These are phyloP conservation scores for Volucella bombylans DNA, from an alignment of 2,888 invertebrate genomes.

Conservation along the genomic window DNA sequence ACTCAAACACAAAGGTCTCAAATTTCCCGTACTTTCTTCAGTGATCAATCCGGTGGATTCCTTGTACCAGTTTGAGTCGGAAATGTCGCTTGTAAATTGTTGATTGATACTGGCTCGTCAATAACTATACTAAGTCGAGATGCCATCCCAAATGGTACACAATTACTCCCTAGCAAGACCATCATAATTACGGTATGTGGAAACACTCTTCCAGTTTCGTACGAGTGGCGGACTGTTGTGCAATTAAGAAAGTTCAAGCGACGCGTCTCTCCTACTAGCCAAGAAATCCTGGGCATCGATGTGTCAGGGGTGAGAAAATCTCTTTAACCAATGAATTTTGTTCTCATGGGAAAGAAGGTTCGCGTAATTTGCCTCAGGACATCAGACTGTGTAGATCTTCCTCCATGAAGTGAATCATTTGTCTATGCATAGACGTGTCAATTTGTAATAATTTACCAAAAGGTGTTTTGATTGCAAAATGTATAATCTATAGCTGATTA, in stretches of 20 bases:
- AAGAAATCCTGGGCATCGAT: constrained; percentile 4
- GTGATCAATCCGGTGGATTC: neutral
- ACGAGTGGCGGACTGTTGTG: constrained; percentile 8
- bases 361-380: constrained; percentile 8
- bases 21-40: too few relatives aligned
- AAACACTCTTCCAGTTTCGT: constrained; percentile 19
- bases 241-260: constrained; percentile 29
- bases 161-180: constrained; percentile 1
- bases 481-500: constrained; percentile 5
- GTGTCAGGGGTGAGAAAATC: constrained; percentile 8
- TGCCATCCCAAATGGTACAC: neutral
- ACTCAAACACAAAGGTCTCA: too few relatives aligned
- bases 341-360: neutral
- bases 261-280: constrained; percentile 4
- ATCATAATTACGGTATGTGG: neutral
- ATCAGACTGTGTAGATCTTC: constrained; percentile 12
- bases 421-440: constrained; percentile 16
- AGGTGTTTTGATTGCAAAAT: constrained; percentile 25
- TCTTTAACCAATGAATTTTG: neutral
- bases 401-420: constrained; percentile 32
- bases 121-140: too few relatives aligned
- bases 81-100: constrained; percentile 7
- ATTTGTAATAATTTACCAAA: neutral
- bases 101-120: constrained; percentile 26
- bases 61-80: constrained; percentile 12